These are phyloP conservation scores for Drymodes brunneopygia DNA, from an alignment of 2,113 vertebrate genomes.

Conservation along the genomic window DNA sequence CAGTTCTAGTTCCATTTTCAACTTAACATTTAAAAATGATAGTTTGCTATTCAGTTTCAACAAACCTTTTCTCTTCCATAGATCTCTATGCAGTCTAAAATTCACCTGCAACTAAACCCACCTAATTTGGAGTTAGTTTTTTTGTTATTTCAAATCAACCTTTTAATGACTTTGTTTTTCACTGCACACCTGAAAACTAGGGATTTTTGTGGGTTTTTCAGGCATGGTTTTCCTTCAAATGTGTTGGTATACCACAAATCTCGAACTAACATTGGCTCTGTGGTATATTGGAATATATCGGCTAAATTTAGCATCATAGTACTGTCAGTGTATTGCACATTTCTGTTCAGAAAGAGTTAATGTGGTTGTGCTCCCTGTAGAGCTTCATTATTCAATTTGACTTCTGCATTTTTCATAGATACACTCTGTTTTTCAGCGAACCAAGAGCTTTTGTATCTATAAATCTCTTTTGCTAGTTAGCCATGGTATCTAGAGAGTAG, in stretches of 20 bases:
- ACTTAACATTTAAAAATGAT: not conserved
- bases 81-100: not conserved
- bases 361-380: not conserved
- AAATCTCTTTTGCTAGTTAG: not conserved
- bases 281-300: rapidly evolving
- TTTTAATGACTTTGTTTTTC: not conserved
- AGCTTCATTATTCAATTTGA: not conserved
- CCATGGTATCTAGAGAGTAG: not conserved
- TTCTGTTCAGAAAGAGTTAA: not conserved
- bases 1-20: not conserved
- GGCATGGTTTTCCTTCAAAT: not conserved
- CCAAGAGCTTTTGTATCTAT: not conserved
- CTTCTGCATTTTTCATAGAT: not conserved
- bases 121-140: not conserved
- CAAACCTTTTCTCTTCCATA: not conserved
- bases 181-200: not conserved
- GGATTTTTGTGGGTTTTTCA: rapidly evolving
- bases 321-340: not conserved
- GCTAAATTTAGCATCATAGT: not conserved
- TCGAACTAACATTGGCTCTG: not conserved
- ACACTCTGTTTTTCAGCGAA: not conserved
- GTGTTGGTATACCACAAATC: not conserved
- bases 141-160: not conserved
- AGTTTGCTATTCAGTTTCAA: not conserved
- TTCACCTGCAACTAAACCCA: not conserved